These are phyloP conservation scores for Leptoclinus maculatus DNA, from an alignment of 2,797 vertebrate species.

Conservation along the genomic window DNA sequence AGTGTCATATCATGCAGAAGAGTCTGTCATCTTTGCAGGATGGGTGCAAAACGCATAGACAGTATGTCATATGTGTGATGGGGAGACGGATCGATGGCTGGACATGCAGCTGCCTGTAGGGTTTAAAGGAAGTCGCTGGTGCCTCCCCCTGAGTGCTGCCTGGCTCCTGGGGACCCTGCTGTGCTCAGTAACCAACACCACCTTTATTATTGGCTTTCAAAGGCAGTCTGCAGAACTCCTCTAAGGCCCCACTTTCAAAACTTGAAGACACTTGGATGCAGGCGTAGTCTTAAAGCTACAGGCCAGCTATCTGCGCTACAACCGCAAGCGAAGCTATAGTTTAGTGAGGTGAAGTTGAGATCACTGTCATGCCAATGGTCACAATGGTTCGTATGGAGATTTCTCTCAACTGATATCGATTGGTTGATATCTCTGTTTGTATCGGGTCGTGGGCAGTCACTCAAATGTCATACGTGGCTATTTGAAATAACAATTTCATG, in stretches of 20 bases:
- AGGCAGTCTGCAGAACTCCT: conserved; percentile 14
- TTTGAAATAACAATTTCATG: background rate
- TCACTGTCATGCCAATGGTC: background rate
- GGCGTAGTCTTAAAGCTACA: conserved; percentile 12
- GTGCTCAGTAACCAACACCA: conserved; percentile 27
- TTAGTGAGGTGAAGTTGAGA: background rate
- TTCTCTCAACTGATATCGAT: background rate
- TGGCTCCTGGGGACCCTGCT: conserved; percentile 37
- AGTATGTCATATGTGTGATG: background rate
- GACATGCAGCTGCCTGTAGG: conserved; percentile 44
- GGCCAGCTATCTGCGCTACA: background rate
- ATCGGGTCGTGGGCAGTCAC: background rate
- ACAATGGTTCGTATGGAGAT: background rate
- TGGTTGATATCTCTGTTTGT: background rate
- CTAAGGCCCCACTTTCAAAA: conserved; percentile 11
- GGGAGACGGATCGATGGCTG: conserved; percentile 15
- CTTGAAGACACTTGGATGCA: background rate
- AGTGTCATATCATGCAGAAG: conserved; percentile 39
- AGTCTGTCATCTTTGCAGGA: background rate
- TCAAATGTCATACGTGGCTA: background rate
- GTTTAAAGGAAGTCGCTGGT: conserved; percentile 13
- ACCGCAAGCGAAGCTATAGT: background rate
- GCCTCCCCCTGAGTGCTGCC: conserved; percentile 19
- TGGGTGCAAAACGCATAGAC: background rate
- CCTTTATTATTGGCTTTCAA: conserved; percentile 42